A percentile compares a stretch with the other conserved stretches of the same genome.
These are phyloP conservation scores for Bothrops jararaca DNA, from an alignment of 2,113 vertebrate genomes.

Conservation along the genomic window DNA sequence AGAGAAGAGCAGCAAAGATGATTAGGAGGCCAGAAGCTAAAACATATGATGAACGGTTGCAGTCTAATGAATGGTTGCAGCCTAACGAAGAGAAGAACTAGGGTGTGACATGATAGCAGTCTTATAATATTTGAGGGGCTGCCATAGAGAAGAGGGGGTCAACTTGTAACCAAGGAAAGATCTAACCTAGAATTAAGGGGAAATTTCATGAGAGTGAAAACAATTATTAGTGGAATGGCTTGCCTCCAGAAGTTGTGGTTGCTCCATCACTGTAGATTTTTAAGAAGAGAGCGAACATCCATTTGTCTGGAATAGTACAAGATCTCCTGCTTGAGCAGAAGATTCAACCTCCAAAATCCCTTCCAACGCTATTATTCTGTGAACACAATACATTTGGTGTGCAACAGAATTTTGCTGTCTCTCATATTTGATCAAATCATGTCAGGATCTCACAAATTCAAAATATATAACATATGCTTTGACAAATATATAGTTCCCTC, in stretches of 20 bases:
- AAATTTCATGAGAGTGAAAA: background rate
- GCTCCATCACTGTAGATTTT: background rate
- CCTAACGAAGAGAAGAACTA: background rate
- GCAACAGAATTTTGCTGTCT: background rate
- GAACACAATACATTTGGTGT: background rate
- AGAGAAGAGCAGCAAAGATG: background rate
- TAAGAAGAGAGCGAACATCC: background rate
- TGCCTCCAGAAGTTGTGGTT: background rate
- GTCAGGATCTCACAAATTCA: slow-evolving; percentile 4
- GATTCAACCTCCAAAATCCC: background rate
- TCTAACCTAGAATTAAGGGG: background rate
- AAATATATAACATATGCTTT: background rate
- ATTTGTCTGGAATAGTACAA: background rate
- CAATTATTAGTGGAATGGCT: background rate
- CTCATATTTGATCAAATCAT: background rate
- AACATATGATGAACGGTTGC: background rate
- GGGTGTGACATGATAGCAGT: background rate
- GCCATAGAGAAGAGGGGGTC: background rate
- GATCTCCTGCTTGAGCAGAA: background rate
- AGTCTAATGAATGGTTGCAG: background rate
- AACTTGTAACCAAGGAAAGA: background rate
- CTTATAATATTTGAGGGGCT: background rate
- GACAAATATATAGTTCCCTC: background rate
- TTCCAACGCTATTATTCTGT: background rate
- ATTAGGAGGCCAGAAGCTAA: background rate